Evolutionary conservation across 2,113 vertebrate species (phyloP).

Genomic region (Corythaixoides concolor): DNA sequence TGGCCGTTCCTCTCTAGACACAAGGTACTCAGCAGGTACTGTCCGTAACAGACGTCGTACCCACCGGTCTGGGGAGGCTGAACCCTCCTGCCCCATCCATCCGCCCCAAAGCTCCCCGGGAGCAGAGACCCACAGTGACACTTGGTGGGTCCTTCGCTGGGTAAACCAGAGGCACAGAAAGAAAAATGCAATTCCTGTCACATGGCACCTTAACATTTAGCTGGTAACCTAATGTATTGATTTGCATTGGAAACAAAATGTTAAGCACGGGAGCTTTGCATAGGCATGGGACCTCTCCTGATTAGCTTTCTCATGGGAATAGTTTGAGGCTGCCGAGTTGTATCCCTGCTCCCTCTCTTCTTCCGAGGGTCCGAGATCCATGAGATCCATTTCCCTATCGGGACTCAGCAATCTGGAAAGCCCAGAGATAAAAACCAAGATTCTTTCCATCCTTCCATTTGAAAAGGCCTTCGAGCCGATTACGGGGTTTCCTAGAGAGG

Average conservation of each 20-base stretch:
- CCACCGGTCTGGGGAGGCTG: no score
- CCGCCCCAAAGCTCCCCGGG: not conserved
- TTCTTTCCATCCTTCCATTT: constrained; percentile 59
- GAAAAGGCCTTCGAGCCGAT: constrained; percentile 6
- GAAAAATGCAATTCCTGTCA: not conserved
- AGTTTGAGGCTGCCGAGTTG: not conserved
- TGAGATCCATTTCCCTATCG: constrained; percentile 5
- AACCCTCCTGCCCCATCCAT: not conserved
- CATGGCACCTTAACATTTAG: not conserved
- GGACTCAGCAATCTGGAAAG: constrained; percentile 10
- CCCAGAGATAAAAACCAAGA: constrained; percentile 38
- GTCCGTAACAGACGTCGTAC: rapidly evolving
- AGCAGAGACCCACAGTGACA: not conserved
- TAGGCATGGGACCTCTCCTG: constrained; percentile 14
- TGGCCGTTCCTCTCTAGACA: not conserved
- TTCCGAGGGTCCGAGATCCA: not conserved
- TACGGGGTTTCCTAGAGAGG: constrained; percentile 24
- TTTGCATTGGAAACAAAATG: constrained; percentile 48
- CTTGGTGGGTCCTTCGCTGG: rapidly evolving
- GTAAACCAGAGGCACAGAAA: not conserved
- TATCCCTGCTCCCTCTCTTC: not conserved
- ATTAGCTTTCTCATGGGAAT: constrained; percentile 53
- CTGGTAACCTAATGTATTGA: not conserved
- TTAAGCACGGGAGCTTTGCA: constrained; percentile 26
- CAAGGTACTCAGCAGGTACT: rapidly evolving